These are phyloP conservation scores for Hormiphora californensis DNA, from an alignment of 37 sponge, comb jelly and placozoan species.

Conservation along the genomic window DNA sequence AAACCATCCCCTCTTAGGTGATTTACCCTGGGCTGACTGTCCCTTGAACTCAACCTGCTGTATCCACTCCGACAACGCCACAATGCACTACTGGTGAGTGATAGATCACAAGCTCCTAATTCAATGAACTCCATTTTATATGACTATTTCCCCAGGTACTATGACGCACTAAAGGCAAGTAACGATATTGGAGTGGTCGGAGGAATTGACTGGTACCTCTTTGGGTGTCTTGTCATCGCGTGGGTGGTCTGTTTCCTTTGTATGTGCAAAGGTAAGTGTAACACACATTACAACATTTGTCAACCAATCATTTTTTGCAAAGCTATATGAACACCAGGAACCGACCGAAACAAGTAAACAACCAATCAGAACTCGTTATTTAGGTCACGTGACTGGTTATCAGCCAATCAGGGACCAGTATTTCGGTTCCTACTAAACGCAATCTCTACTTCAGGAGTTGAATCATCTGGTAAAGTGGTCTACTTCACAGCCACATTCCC, in stretches of 20 bases:
- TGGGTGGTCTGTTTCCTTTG: conserved; percentile 86
- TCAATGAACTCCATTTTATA: no score
- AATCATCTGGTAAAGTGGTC: conserved; percentile 81
- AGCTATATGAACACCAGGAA: background rate
- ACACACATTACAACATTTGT: background rate
- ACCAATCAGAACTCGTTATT: background rate
- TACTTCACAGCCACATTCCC: conserved; percentile 92
- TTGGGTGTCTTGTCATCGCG: conserved; percentile 66
- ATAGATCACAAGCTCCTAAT: no score
- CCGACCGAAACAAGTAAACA: background rate
- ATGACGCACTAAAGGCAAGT: conserved; percentile 61
- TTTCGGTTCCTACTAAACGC: no score
- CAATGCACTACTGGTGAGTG: conserved; percentile 32
- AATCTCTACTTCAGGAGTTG: conserved; percentile 59
- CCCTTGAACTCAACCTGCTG: conserved; percentile 6
- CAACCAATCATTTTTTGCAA: no score
- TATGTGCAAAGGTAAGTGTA: conserved; percentile 70
- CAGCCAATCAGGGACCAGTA: no score
- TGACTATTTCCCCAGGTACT: conserved; percentile 67
- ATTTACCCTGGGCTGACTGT: conserved; percentile 84
- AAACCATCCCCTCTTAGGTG: background rate
- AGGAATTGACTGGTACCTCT: conserved; percentile 83
- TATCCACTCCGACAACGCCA: background rate
- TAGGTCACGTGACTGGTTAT: no score
- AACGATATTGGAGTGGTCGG: conserved; percentile 61